Conservation (phyloP, 2,888 invertebrate genomes). For the Tachystola acroxantha region DNA sequence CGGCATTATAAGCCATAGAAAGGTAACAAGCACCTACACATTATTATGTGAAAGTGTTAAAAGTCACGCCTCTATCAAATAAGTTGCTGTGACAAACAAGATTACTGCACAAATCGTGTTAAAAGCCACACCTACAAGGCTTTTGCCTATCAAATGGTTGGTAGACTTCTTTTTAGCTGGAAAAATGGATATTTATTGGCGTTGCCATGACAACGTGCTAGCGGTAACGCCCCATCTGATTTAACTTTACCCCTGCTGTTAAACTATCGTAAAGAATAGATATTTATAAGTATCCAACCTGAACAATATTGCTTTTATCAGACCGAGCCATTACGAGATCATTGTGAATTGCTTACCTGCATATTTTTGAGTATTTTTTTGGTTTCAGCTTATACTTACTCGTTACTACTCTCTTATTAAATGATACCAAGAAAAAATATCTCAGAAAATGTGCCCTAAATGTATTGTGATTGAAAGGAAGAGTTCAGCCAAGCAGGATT, state of each 20-base stretch:
- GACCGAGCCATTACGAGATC: no score
- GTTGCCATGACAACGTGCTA: conserved; percentile 30
- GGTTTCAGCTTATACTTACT: no score
- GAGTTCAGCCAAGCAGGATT: conserved; percentile 40
- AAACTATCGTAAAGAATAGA: conserved; percentile 1
- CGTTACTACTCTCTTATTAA: no score
- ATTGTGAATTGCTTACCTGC: no score
- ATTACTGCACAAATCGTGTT: conserved; percentile 55
- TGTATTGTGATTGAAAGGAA: conserved; percentile 37
- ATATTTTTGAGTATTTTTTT: no score
- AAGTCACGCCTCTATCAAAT: conserved; percentile 48
- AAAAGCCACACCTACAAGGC: conserved; percentile 50
- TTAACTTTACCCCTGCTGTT: background rate
- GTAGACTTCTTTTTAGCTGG: conserved; percentile 16
- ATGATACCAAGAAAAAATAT: no score
- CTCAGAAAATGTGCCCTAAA: background rate
- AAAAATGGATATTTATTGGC: conserved; percentile 27
- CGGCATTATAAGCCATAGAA: conserved; percentile 14
- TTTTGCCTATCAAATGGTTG: conserved; percentile 19
- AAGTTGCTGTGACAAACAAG: conserved; percentile 39
- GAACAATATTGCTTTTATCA: no score
- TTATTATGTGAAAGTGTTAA: conserved; percentile 22
- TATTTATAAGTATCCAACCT: conserved; percentile 1
- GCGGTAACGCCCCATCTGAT: conserved; percentile 19
- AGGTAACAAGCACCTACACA: conserved; percentile 6